Evolutionary conservation across 1,140 invertebrate genomes (phyloP), one percentile per base, ranked within the genome.

Genomic region (Periplaneta americana): DNA sequence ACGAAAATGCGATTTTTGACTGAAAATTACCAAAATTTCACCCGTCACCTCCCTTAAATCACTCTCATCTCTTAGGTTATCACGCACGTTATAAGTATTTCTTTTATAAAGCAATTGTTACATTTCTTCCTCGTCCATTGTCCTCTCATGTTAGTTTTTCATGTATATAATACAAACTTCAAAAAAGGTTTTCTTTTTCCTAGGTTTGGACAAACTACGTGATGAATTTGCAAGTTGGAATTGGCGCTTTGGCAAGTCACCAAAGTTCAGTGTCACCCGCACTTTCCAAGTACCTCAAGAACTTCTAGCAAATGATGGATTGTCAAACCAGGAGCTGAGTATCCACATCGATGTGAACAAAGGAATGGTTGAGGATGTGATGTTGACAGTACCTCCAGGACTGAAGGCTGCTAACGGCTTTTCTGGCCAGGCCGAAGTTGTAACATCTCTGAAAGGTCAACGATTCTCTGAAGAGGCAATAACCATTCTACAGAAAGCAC

Each of bases 211-310:
- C 34, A 86, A 90, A 80, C 90, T 95, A 81, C 90, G 90, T 74
- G 86, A 91, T 74, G 91, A 94, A 82, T 92, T 97, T 34, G 86
- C 89, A 82, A 93, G 92, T 22, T 98, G 97, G 96, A 91, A 96
- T 77, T 98, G 96, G 97, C 92, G 92, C 79, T 97, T 92, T 88
- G 97, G 96, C n/a, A 94, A 93, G 86, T 96, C 96, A 1, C 97
- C 97, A 1, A 92, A 93, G 84, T 98, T 98, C 87, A 92, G 91
- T 1, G 91, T 96, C 9, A 82, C 82, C 31, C 80, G 84, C 28
- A 82, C 83, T 13, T 86, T 84, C 78, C 80, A 37, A 17, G 48
- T 85, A 8, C 84, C 84, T n/a, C 80, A 83, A 74, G 80, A 80
- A 35, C 34, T 80, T 36, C 76, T 78, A 1, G 35, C 15, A 37